Percentiles rank a stretch among this genome's conserved stretches.
These are phyloP conservation scores for Leucoma salicis DNA, from an alignment of 2,888 invertebrate species.

Conservation along the genomic window DNA sequence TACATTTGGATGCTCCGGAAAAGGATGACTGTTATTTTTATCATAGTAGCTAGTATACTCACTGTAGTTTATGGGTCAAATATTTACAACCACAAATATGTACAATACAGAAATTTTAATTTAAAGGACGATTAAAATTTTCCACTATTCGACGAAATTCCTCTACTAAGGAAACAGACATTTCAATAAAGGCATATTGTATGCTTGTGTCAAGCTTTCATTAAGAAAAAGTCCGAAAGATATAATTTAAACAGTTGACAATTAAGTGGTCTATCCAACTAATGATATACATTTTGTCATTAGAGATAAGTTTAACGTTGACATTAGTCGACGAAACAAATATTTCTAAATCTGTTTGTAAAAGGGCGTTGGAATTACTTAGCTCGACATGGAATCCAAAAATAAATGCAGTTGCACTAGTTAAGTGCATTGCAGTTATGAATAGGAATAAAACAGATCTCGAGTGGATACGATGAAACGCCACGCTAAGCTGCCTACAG, in stretches of 20 bases:
- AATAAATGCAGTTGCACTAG: slow-evolving; percentile 37
- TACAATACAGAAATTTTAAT: slow-evolving; percentile 17
- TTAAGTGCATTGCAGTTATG: slow-evolving; percentile 19
- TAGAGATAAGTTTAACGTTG: too few species aligned
- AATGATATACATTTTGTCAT: too few species aligned
- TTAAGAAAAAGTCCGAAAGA: too few species aligned
- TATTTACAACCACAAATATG: slow-evolving; percentile 16
- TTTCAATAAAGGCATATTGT: too few species aligned
- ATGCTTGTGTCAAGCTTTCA: too few species aligned
- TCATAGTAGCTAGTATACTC: not conserved
- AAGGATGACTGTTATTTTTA: slow-evolving; percentile 4
- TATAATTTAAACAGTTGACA: too few species aligned
- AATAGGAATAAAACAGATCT: slow-evolving; percentile 37
- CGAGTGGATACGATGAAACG: slow-evolving; percentile 47
- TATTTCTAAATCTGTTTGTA: too few species aligned
- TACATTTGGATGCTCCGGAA: slow-evolving; percentile 2
- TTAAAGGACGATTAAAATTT: slow-evolving; percentile 20
- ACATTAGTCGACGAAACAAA: too few species aligned
- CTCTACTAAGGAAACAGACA: slow-evolving; percentile 12
- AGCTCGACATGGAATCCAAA: slow-evolving; percentile 33
- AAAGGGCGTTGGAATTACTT: too few species aligned
- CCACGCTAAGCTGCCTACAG: slow-evolving; percentile 15
- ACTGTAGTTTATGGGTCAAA: slow-evolving; percentile 6
- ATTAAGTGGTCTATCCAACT: too few species aligned
- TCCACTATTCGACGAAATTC: slow-evolving; percentile 16